These are phyloP conservation scores for Ricordea florida DNA, from an alignment of 92 coral and sea anemone species.

Conservation along the genomic window DNA sequence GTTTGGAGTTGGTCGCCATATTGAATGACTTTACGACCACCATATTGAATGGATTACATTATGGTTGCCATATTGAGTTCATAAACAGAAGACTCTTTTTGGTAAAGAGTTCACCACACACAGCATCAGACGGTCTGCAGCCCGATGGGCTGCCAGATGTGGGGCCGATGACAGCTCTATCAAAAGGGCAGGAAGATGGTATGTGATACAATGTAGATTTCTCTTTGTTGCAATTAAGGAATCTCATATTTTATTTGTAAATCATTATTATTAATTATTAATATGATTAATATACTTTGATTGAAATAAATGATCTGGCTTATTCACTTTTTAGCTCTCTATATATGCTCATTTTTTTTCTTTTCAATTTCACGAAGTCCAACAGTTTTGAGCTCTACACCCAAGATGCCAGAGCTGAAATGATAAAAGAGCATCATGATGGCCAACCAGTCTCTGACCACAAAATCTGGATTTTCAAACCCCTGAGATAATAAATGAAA, in stretches of 20 bases:
- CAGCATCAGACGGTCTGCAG: conserved; percentile 66
- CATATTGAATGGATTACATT: no score
- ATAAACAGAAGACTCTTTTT: conserved; percentile 60
- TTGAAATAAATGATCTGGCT: no score
- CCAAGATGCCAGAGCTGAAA: no score
- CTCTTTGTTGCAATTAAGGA: neutral
- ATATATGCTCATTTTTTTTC: no score
- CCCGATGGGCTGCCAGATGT: conserved; percentile 73
- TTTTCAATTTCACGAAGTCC: conserved; percentile 7
- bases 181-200: conserved; percentile 74
- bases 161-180: conserved; percentile 72
- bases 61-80: no score
- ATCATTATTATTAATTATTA: no score
- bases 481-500: neutral
- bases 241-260: no score
- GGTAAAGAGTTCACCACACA: conserved; percentile 60
- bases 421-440: neutral
- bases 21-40: no score
- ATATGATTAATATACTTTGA: no score
- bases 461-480: conserved; percentile 16
- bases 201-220: neutral
- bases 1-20: no score
- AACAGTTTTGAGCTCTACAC: conserved; percentile 22
- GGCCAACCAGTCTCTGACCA: conserved; percentile 15
- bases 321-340: no score